These are phyloP conservation scores for Campylomormyrus tamandua DNA, from an alignment of 2,113 vertebrate genomes.

Conservation along the genomic window DNA sequence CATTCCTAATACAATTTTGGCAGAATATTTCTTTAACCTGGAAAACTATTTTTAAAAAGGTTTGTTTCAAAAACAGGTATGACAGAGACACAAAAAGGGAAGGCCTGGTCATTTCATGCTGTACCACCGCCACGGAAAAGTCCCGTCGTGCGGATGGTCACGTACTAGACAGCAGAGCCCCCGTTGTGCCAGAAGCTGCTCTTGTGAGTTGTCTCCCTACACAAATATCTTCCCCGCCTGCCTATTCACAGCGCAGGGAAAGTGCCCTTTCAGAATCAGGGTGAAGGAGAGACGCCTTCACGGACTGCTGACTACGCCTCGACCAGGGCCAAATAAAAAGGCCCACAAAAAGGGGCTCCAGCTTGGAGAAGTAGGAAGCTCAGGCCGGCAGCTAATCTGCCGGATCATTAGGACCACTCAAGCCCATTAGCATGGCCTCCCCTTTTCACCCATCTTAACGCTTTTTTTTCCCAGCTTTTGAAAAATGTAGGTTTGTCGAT, in stretches of 20 bases:
- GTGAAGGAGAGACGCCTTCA: conserved; percentile 86
- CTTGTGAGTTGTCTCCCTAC: conserved; percentile 45
- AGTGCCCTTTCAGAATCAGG: conserved; percentile 72
- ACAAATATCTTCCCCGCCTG: conserved; percentile 49
- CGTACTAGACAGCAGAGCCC: conserved; percentile 60
- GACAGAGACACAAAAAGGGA: conserved; percentile 26
- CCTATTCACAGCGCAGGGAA: conserved; percentile 59
- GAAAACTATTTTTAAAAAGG: neutral
- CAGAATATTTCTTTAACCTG: neutral
- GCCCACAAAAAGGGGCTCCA: conserved; percentile 42
- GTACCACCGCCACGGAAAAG: conserved; percentile 65
- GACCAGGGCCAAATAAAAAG: conserved; percentile 52
- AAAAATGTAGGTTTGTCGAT: conserved; percentile 51
- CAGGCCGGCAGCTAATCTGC: conserved; percentile 73
- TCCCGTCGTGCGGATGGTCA: conserved; percentile 77
- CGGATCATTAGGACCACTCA: conserved; percentile 78
- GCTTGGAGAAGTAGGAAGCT: conserved; percentile 64
- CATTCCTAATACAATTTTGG: neutral
- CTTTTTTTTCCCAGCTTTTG: conserved; percentile 43
- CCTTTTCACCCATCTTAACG: conserved; percentile 56
- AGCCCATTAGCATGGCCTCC: conserved; percentile 77
- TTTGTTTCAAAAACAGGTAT: conserved; percentile 39
- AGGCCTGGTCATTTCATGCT: conserved; percentile 4
- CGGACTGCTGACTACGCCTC: conserved; percentile 84
- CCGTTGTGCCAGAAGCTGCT: conserved; percentile 54